A percentile compares a stretch with the other conserved stretches of the same genome.
Evolutionary conservation across 1,140 invertebrate species (phyloP).

Genomic region (Triops cancriformis): DNA sequence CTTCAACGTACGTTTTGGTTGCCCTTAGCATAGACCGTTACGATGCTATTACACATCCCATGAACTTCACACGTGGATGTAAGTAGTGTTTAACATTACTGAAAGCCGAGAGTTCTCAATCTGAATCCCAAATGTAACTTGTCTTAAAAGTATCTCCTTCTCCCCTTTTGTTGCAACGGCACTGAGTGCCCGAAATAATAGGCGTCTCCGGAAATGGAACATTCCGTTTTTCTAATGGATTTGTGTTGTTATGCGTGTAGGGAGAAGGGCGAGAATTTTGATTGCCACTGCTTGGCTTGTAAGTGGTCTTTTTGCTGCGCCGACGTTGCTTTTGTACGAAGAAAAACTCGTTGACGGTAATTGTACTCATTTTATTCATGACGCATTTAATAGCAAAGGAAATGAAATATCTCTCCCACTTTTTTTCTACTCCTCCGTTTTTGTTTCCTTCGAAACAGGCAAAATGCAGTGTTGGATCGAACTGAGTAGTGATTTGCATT

Average conservation of each 20-base stretch:
- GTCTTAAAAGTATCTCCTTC: no score
- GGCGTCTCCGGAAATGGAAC: no score
- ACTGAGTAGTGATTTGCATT: slow-evolving; percentile 58
- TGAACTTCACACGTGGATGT: slow-evolving; percentile 91
- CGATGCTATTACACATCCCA: slow-evolving; percentile 87
- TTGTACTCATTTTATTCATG: slow-evolving; percentile 10
- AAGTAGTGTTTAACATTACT: slow-evolving; percentile 46
- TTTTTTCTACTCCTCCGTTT: not conserved
- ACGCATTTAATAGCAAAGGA: not conserved
- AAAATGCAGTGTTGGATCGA: slow-evolving; percentile 85
- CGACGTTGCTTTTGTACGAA: slow-evolving; percentile 71
- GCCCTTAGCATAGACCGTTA: slow-evolving; percentile 89
- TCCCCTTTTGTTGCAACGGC: no score
- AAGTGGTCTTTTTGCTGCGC: slow-evolving; percentile 72
- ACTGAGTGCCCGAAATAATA: no score
- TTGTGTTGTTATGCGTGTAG: slow-evolving; percentile 44
- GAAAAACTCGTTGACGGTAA: slow-evolving; percentile 47
- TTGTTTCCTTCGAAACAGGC: slow-evolving; percentile 40
- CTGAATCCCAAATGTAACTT: slow-evolving; percentile 4
- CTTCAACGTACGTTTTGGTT: slow-evolving; percentile 88
- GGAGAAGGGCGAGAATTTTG: slow-evolving; percentile 68
- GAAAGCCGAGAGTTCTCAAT: not conserved
- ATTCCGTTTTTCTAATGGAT: not conserved
- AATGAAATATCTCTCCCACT: not conserved
- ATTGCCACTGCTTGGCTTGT: slow-evolving; percentile 73